Base-by-base conservation (phyloP, 2,113 vertebrate species). In the Anhinga rufa region DNA sequence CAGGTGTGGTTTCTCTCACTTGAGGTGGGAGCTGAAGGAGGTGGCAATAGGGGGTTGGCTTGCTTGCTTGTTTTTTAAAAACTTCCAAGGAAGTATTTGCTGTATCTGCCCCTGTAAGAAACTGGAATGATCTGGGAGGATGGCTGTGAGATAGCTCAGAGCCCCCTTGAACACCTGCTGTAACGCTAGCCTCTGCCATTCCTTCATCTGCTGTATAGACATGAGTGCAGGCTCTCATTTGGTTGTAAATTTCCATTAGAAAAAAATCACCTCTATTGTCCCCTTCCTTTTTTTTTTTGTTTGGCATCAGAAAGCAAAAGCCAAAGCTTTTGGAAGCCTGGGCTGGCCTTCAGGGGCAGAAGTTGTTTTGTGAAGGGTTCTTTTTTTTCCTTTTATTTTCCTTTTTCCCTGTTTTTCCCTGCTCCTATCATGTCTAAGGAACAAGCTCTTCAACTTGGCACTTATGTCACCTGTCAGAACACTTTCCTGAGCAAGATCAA, bases 1-100 rank as follows among this genome's bases (percentile, higher is more conserved):
- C 24, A 81, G 49, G 10, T 78, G 13, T 75, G 48, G 4, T 71
- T 76, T 82, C 29, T 93, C 61, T 74, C 26, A 13, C 13, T 69
- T 54, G 38, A 71, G 28, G 7, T 21, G 17, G 61, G 29, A 88
- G 69, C n/a, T 75, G 58, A 71, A 78, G 38, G 40, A 69, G 17
- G 14, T 65, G 12, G 5, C 0, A 0, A 36, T 4, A 55, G 16
- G 12, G 13, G 1, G 1, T 52, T 85, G 48, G 55, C 90, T 58
- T 32, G 8, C 20, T 82, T 82, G 31, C n/a, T 75, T 78, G 31
- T 40, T 64, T 91, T 85, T 60, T 58, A 49, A 86, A 92, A 93
- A 55, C 26, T 62, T 66, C 25, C 29, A 70, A 87, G 51, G 32
- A 82, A 31, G 1, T 29, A 74, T 88, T 84, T 95, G 19, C 54